These are phyloP conservation scores for Aspidiotus destructor DNA, from an alignment of 2,888 invertebrate genomes.

Conservation along the genomic window DNA sequence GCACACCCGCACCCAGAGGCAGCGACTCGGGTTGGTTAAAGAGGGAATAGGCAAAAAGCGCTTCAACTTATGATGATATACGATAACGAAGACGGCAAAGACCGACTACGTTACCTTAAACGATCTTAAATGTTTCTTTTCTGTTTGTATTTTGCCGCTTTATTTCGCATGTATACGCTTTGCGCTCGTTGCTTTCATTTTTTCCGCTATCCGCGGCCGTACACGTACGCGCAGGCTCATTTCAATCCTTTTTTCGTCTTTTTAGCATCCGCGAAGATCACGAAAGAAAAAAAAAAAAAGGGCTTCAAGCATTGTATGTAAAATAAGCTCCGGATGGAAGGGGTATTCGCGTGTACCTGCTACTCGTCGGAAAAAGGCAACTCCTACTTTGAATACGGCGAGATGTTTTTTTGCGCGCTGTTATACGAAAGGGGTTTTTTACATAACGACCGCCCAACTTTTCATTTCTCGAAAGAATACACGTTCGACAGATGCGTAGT, in stretches of 20 bases:
- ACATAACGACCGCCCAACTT: conserved; percentile 14
- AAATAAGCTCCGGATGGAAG: conserved; percentile 12
- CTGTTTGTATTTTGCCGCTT: conserved; percentile 2
- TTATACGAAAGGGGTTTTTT: background rate
- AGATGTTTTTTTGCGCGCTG: conserved; percentile 6
- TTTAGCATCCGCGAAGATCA: background rate
- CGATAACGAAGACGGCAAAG: conserved; percentile 6
- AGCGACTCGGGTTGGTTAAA: background rate
- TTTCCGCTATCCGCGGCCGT: conserved; percentile 1
- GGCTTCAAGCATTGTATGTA: conserved; percentile 15
- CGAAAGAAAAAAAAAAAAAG: conserved; percentile 11
- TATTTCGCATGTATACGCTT: conserved; percentile 4
- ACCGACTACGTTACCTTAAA: conserved; percentile 21
- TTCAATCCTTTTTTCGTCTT: conserved; percentile 3
- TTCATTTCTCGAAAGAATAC: background rate
- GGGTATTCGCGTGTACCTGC: conserved; percentile 11
- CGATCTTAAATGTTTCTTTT: conserved; percentile 16
- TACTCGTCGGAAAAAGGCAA: conserved; percentile 3
- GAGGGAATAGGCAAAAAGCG: conserved; percentile 11
- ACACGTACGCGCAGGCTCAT: background rate
- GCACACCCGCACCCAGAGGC: background rate
- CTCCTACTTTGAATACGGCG: conserved; percentile 26
- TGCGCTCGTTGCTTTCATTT: conserved; percentile 2
- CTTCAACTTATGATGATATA: conserved; percentile 5
- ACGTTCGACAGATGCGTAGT: background rate